Evolutionary conservation across 2,797 vertebrate genomes (phyloP).

Genomic region (Liparis tanakae): DNA sequence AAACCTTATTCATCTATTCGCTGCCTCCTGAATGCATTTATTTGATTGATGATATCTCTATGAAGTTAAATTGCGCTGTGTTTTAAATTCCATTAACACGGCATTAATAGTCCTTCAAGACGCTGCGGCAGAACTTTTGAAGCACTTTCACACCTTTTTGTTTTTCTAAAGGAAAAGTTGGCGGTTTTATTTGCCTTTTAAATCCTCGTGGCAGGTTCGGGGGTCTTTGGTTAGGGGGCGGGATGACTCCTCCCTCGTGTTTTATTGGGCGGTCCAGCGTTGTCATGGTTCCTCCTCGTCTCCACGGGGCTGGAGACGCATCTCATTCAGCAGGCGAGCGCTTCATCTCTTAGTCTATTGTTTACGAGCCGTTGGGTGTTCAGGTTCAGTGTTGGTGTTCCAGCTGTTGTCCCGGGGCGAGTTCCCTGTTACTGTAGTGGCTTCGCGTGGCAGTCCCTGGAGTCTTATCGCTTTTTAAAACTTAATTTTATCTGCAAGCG

Average conservation of each 20-base stretch:
- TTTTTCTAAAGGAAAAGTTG: background rate
- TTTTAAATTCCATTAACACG: background rate
- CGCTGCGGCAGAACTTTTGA: background rate
- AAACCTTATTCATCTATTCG: background rate
- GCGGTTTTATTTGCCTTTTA: background rate
- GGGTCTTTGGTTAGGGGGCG: background rate
- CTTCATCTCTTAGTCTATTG: slow-evolving; percentile 58
- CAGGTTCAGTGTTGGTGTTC: slow-evolving; percentile 45
- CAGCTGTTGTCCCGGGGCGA: slow-evolving; percentile 14
- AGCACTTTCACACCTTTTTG: background rate
- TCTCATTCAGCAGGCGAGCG: slow-evolving; percentile 58
- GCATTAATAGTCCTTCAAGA: background rate
- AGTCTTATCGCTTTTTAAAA: slow-evolving; percentile 7
- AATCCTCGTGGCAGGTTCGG: background rate
- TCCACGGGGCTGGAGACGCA: background rate
- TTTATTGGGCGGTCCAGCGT: too few species aligned
- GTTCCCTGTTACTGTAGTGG: slow-evolving; percentile 37
- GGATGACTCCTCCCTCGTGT: background rate
- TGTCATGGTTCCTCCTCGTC: too few species aligned
- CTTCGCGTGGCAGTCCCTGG: slow-evolving; percentile 30
- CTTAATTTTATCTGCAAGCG: background rate
- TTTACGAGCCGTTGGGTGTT: slow-evolving; percentile 44
- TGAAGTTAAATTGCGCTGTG: background rate
- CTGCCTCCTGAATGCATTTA: background rate
- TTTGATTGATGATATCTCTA: background rate